Base-by-base conservation (phyloP, 2,797 vertebrate species). In the Numenius phaeopus region DNA sequence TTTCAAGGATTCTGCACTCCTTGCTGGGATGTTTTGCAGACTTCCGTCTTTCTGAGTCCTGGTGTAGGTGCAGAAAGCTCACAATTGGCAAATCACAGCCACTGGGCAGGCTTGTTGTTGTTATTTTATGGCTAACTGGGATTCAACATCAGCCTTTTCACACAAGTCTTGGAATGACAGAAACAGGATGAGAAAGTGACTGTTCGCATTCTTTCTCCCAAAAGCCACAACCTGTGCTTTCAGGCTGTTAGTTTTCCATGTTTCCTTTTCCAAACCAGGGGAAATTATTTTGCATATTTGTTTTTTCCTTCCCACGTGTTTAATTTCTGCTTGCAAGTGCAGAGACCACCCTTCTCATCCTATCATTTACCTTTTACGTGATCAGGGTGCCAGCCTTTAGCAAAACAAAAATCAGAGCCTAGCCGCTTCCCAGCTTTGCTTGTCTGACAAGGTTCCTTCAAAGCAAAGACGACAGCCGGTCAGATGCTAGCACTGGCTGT, bases 1-100 rank as follows among this genome's bases (percentile, higher is more conserved):
- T 94, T 44, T 80, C 82, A 61, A 78, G 89, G 83, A 87, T 88
- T 46, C 89, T 3, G 83, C 22, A 2, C 78, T 69, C 71, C 11
- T 34, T 44, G 84, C 72, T 4, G 83, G 77, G 67, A 61, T 61
- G 92, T 30, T 94, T 80, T 82, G 75, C 95, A 97, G 94, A n/a
- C 11, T 89, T 77, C 93, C 55, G 2, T 73, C 93, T 58, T 50
- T 44, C 67, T 58, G 64, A 4, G 2, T 24, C 65, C 64, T 34
- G 37, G 55, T 40, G 22, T 27, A 71, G 94, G 92, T 61, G 93
- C 8, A 72, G 93, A 94, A 95, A 97, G 90, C 90, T 93, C 59
- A 2, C 75, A 58, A 50, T 11, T 92, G 93, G 81, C 94, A 77
- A 84, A 90, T 61, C 17, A 3, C 78, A 46, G 91, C 88, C 90